Conservation (phyloP, 2,888 invertebrate species). For the Caenorhabditis angaria region DNA sequence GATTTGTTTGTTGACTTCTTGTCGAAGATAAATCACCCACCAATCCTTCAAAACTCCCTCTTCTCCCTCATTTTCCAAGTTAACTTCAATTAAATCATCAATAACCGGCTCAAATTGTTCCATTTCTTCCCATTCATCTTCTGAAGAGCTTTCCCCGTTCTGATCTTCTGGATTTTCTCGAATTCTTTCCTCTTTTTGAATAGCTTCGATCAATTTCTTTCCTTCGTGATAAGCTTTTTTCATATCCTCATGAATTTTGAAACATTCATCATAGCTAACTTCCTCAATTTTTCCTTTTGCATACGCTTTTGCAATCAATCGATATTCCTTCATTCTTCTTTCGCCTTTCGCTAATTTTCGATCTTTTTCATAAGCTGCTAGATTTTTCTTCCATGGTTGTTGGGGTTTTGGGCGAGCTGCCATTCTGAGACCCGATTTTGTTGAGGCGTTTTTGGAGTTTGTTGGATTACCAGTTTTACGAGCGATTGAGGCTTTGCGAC, state of each 20-base stretch:
- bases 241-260: conserved; percentile 31
- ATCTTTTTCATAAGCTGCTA: conserved; percentile 24
- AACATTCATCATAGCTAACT: conserved; percentile 37
- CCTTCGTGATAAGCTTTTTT: conserved; percentile 40
- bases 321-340: conserved; percentile 32
- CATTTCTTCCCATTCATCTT: conserved; percentile 63
- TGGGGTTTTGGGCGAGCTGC: conserved; percentile 23
- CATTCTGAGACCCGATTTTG: conserved; percentile 24
- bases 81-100: conserved; percentile 38
- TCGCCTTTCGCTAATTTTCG: conserved; percentile 40
- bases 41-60: conserved; percentile 41
- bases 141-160: conserved; percentile 48
- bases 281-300: conserved; percentile 29
- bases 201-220: conserved; percentile 20
- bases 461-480: conserved; percentile 27
- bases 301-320: conserved; percentile 20
- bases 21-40: conserved; percentile 50
- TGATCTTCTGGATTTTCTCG: conserved; percentile 12
- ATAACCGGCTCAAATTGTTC: conserved; percentile 47
- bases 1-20: conserved; percentile 48
- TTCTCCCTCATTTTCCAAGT: conserved; percentile 21
- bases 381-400: conserved; percentile 43
- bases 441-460: conserved; percentile 7
- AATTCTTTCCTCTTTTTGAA: conserved; percentile 12
- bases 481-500: conserved; percentile 27